Conservation (phyloP, 2,113 vertebrate species). For the Microcebus griseorufus region DNA sequence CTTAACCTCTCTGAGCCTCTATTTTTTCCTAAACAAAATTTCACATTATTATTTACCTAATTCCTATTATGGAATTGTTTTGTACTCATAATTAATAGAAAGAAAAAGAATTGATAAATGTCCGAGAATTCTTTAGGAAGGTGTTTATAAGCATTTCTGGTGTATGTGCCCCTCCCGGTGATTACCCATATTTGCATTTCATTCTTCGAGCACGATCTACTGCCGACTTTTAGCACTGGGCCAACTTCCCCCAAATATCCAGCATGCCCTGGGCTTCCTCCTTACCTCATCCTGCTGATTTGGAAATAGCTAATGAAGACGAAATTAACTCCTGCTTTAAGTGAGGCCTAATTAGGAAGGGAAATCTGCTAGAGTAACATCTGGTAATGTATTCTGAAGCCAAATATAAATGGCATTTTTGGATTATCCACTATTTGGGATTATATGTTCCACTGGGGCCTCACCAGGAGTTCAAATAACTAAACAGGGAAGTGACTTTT, state of each 20-base stretch:
- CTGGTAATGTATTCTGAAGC: constrained; percentile 75
- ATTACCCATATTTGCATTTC: constrained; percentile 2
- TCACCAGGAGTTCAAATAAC: constrained; percentile 51
- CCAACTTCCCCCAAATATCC: constrained; percentile 62
- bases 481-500: constrained; percentile 49
- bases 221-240: not conserved
- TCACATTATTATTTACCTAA: constrained; percentile 26
- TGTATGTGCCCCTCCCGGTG: not conserved
- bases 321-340: constrained; percentile 80
- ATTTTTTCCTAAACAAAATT: not conserved
- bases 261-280: constrained; percentile 61
- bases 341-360: constrained; percentile 77
- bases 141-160: not conserved
- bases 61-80: not conserved
- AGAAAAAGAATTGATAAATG: not conserved
- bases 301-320: constrained; percentile 74
- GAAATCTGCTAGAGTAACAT: constrained; percentile 77
- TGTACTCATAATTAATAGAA: not conserved
- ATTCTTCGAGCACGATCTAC: not conserved
- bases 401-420: constrained; percentile 80
- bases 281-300: constrained; percentile 70
- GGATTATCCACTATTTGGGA: constrained; percentile 74
- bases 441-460: constrained; percentile 57
- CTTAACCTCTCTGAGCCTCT: constrained; percentile 39
- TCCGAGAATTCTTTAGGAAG: constrained; percentile 16